Evolutionary conservation across 2,888 invertebrate species (phyloP).

Genomic region (Oxyteleia sp.): DNA sequence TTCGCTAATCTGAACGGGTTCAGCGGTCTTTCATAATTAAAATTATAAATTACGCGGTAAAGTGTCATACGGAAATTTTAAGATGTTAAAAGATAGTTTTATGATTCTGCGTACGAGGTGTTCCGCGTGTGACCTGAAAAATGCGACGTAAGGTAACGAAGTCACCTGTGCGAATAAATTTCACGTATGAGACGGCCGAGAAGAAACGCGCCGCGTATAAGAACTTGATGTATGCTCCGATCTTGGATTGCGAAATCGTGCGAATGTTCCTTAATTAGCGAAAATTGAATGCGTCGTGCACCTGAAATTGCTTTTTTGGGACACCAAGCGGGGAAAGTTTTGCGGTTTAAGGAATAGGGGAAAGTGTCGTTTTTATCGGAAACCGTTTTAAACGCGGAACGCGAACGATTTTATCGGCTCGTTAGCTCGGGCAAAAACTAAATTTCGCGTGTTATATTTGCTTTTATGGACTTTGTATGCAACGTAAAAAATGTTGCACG

Average conservation of each 20-base stretch:
- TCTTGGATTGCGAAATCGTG: conserved; percentile 64
- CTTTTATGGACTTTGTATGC: not conserved
- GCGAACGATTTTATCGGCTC: conserved; percentile 17
- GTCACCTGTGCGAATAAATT: conserved; percentile 50
- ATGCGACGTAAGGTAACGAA: conserved; percentile 42
- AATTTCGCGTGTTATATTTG: not conserved
- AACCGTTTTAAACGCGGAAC: conserved; percentile 3
- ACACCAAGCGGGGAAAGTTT: conserved; percentile 51
- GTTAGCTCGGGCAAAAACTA: not conserved
- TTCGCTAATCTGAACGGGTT: not conserved
- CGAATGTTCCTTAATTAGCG: conserved; percentile 60
- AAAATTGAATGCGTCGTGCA: conserved; percentile 35
- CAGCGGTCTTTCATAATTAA: not conserved
- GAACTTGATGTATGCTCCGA: conserved; percentile 51
- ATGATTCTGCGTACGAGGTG: conserved; percentile 16
- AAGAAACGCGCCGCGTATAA: conserved; percentile 37
- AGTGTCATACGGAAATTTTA: conserved; percentile 5
- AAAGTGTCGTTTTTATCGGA: conserved; percentile 42
- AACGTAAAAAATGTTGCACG: not conserved
- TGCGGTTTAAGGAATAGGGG: conserved; percentile 23
- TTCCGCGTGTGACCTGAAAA: conserved; percentile 35
- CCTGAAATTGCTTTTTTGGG: conserved; percentile 41
- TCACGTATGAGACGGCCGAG: conserved; percentile 31
- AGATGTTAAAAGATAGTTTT: conserved; percentile 22
- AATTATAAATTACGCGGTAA: conserved; percentile 3